These are phyloP conservation scores for Calliscelio sp. DNA, from an alignment of 2,888 invertebrate species.

Conservation along the genomic window DNA sequence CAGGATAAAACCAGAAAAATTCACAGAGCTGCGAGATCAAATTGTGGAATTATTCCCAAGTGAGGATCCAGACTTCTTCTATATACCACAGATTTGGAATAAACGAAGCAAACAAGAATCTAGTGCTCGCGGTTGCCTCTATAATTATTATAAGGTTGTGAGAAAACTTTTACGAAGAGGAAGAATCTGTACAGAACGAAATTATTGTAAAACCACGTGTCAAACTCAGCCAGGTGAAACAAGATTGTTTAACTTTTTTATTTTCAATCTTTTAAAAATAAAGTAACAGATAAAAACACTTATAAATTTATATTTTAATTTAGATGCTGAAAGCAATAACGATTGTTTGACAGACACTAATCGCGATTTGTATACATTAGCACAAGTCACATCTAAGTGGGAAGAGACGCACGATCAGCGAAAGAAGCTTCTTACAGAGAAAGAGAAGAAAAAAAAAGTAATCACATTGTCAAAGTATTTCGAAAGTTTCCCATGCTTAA, in stretches of 20 bases:
- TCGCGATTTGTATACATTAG: conserved; percentile 11
- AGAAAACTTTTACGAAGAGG: conserved; percentile 16
- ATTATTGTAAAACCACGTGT: too few relatives aligned
- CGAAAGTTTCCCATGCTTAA: conserved; percentile 25
- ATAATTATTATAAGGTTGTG: conserved; percentile 23
- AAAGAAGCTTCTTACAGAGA: not conserved
- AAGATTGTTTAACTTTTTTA: not conserved
- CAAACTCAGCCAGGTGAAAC: not conserved
- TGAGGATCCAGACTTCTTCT: conserved; percentile 37
- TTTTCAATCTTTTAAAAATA: too few relatives aligned
- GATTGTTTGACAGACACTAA: conserved; percentile 36
- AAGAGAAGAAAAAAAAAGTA: conserved; percentile 6
- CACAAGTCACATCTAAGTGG: conserved; percentile 25
- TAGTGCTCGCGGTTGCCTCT: conserved; percentile 23
- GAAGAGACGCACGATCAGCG: conserved; percentile 8
- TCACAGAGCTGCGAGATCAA: conserved; percentile 10
- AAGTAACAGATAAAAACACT: too few relatives aligned
- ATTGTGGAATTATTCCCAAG: conserved; percentile 34
- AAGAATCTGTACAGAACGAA: not conserved
- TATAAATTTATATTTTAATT: too few relatives aligned
- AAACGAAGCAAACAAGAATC: conserved; percentile 18
- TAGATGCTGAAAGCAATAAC: not conserved
- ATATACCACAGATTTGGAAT: conserved; percentile 14
- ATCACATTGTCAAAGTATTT: conserved; percentile 3
- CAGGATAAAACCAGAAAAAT: conserved; percentile 13